A percentile compares a stretch with the other conserved stretches of the same genome.
Evolutionary conservation across 2,888 invertebrate genomes (phyloP).

Genomic region (Erynnis tages): DNA sequence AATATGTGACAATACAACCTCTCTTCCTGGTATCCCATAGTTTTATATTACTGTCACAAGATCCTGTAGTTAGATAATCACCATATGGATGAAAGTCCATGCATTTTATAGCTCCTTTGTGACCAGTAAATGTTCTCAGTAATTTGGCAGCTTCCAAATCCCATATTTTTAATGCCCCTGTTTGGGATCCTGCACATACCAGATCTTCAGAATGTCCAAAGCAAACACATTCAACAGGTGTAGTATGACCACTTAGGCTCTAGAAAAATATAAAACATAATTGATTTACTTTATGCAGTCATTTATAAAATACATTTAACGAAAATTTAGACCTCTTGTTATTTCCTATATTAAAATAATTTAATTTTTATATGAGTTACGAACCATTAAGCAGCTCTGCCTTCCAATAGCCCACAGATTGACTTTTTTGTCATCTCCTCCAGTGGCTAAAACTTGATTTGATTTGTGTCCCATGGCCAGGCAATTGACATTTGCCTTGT

Average conservation of each 20-base stretch:
- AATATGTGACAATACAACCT: slow-evolving; percentile 96
- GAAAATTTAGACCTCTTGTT: not conserved
- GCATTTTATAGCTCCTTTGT: slow-evolving; percentile 91
- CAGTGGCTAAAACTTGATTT: slow-evolving; percentile 94
- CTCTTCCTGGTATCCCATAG: slow-evolving; percentile 97
- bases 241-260: slow-evolving; percentile 96
- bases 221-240: slow-evolving; percentile 96
- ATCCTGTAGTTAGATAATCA: slow-evolving; percentile 96
- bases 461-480: slow-evolving; percentile 94
- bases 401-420: slow-evolving; percentile 98
- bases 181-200: slow-evolving; percentile 96
- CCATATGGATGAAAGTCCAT: slow-evolving; percentile 98
- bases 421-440: slow-evolving; percentile 98
- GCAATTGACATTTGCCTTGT: slow-evolving; percentile 93
- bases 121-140: slow-evolving; percentile 94
- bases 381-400: slow-evolving; percentile 96
- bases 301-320: not conserved
- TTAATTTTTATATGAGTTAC: slow-evolving; percentile 36
- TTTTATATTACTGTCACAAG: slow-evolving; percentile 94
- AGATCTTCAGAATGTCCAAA: slow-evolving; percentile 97
- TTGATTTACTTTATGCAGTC: not conserved
- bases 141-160: slow-evolving; percentile 97
- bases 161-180: slow-evolving; percentile 97
- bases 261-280: too few relatives aligned
- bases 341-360: not conserved